A percentile compares a stretch with the other conserved stretches of the same genome.
Conservation (phyloP, 2,888 invertebrate species). For the Watsonalla cultraria region DNA sequence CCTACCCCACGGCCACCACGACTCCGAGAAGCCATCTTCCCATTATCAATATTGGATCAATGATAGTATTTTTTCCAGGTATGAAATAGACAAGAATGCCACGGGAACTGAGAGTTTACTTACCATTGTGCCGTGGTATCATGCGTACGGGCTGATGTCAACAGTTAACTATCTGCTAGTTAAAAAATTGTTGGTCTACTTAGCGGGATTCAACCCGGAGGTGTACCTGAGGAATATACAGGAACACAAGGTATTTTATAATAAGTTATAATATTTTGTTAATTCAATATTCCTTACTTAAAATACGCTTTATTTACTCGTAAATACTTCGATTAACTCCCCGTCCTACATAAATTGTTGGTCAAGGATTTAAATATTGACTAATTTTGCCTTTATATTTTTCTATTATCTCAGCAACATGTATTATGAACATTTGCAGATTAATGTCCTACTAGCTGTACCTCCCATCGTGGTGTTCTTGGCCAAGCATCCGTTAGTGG, state of each 20-base stretch:
- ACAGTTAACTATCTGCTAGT: conserved; percentile 74
- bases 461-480: conserved; percentile 55
- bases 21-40: too few relatives aligned
- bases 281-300: too few relatives aligned
- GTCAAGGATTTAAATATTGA: too few relatives aligned
- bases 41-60: too few relatives aligned
- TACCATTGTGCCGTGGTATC: conserved; percentile 88
- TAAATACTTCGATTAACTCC: too few relatives aligned
- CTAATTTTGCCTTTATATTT: too few relatives aligned
- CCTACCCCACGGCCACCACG: too few relatives aligned
- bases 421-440: conserved; percentile 22
- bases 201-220: conserved; percentile 84
- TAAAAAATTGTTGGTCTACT: conserved; percentile 62
- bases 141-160: conserved; percentile 85
- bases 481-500: conserved; percentile 45
- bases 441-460: conserved; percentile 40
- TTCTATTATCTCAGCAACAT: neutral
- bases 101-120: conserved; percentile 36
- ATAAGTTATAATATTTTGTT: too few relatives aligned
- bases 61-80: too few relatives aligned
- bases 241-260: conserved; percentile 70
- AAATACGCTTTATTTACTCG: too few relatives aligned
- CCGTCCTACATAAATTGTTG: too few relatives aligned
- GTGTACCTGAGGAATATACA: conserved; percentile 81
- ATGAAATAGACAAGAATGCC: too few relatives aligned